Percentiles rank a stretch among this genome's conserved stretches.
These are phyloP conservation scores for Cartodere bifasciata DNA, from an alignment of 2,888 invertebrate species.

Conservation along the genomic window DNA sequence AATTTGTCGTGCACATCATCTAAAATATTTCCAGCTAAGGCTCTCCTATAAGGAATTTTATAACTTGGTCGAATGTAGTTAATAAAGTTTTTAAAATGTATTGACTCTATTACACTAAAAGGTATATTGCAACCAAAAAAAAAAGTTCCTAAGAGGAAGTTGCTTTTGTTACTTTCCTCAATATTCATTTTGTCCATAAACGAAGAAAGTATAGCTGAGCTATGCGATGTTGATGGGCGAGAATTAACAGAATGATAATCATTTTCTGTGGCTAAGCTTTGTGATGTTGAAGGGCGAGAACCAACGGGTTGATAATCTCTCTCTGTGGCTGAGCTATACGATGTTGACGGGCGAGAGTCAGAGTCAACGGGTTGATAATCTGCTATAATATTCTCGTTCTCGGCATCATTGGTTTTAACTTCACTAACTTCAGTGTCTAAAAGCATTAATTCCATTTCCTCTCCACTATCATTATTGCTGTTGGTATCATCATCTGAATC, in stretches of 20 bases:
- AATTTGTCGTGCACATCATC: too few species aligned
- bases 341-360: too few species aligned
- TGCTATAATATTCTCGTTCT: not conserved
- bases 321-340: too few species aligned
- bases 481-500: not conserved
- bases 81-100: conserved; percentile 12
- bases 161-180: conserved; percentile 8
- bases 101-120: conserved; percentile 13
- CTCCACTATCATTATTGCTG: not conserved
- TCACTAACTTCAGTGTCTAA: not conserved
- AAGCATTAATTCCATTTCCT: not conserved
- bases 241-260: not conserved
- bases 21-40: too few species aligned
- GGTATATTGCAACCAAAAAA: conserved; percentile 16
- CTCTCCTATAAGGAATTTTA: conserved; percentile 12
- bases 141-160: conserved; percentile 11
- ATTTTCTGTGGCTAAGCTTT: too few species aligned
- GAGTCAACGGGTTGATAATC: not conserved
- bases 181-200: conserved; percentile 1
- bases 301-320: too few species aligned
- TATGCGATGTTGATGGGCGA: not conserved
- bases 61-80: conserved; percentile 11
- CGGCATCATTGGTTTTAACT: not conserved
- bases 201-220: not conserved
- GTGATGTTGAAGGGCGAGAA: not conserved